A percentile compares a stretch with the other conserved stretches of the same genome.
Conservation (phyloP, 1,140 invertebrate genomes). For the Vanessa atalanta region DNA sequence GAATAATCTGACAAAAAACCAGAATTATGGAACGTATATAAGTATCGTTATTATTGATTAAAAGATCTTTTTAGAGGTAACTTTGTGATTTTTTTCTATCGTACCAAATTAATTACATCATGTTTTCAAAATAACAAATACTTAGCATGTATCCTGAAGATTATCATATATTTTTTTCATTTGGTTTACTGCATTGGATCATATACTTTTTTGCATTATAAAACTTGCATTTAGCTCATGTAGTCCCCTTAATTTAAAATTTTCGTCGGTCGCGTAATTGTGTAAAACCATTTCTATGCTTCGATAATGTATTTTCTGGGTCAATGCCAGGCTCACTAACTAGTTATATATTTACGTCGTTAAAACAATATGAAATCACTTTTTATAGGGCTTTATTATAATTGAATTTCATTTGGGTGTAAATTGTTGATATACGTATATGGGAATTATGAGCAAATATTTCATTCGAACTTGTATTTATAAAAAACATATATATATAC, state of each 20-base stretch:
- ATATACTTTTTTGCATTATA: no score
- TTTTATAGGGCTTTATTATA: not conserved
- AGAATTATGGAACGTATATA: no score
- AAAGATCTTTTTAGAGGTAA: no score
- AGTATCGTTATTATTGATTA: no score
- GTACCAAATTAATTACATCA: no score
- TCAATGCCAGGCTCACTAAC: constrained; percentile 3
- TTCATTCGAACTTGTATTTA: not conserved
- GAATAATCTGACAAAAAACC: no score
- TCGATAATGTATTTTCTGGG: constrained; percentile 9
- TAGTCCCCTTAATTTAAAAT: not conserved
- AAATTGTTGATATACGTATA: not conserved
- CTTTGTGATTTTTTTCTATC: no score
- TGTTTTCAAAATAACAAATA: no score
- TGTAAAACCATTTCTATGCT: constrained; percentile 1
- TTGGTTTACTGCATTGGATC: no score
- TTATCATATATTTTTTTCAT: no score
- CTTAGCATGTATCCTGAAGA: no score
- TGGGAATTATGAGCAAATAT: not conserved
- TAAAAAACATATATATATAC: not conserved
- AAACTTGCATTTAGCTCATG: no score
- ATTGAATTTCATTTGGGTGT: not conserved
- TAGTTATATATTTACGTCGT: not conserved
- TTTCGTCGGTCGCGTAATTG: not conserved
- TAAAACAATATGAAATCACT: not conserved